Evolutionary conservation across 2,888 invertebrate species (phyloP).

Genomic region (Pterostichus niger): DNA sequence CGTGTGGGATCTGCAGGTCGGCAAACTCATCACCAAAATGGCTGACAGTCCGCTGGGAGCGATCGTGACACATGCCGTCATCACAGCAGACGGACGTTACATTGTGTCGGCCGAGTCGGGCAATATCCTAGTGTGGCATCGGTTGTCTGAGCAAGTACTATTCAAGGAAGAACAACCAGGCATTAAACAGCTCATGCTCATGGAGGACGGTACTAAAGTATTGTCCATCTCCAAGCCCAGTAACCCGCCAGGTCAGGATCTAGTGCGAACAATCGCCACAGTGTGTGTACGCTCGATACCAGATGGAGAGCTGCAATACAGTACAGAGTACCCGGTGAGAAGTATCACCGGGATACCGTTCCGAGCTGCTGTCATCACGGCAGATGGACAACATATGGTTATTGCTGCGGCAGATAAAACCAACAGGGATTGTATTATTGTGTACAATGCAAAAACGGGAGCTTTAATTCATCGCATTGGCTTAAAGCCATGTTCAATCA

Average conservation of each 20-base stretch:
- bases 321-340: constrained; percentile 90
- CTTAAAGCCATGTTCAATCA: constrained; percentile 79
- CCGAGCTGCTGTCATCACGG: constrained; percentile 88
- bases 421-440: constrained; percentile 88
- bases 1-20: constrained; percentile 94
- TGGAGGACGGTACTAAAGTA: constrained; percentile 87
- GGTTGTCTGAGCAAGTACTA: constrained; percentile 86
- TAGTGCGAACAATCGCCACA: constrained; percentile 82
- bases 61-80: constrained; percentile 94
- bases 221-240: constrained; percentile 86
- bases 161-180: constrained; percentile 91
- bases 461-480: constrained; percentile 79
- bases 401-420: constrained; percentile 91
- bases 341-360: constrained; percentile 85
- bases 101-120: constrained; percentile 96
- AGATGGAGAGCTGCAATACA: constrained; percentile 89
- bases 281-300: constrained; percentile 85
- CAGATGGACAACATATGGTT: constrained; percentile 88
- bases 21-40: constrained; percentile 90
- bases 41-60: constrained; percentile 96
- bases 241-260: constrained; percentile 83
- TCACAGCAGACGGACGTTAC: constrained; percentile 91
- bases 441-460: constrained; percentile 91
- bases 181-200: constrained; percentile 86
- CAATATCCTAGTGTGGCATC: constrained; percentile 93